Conservation (phyloP, 2,113 vertebrate species). For the Psilopsiagon aurifrons region DNA sequence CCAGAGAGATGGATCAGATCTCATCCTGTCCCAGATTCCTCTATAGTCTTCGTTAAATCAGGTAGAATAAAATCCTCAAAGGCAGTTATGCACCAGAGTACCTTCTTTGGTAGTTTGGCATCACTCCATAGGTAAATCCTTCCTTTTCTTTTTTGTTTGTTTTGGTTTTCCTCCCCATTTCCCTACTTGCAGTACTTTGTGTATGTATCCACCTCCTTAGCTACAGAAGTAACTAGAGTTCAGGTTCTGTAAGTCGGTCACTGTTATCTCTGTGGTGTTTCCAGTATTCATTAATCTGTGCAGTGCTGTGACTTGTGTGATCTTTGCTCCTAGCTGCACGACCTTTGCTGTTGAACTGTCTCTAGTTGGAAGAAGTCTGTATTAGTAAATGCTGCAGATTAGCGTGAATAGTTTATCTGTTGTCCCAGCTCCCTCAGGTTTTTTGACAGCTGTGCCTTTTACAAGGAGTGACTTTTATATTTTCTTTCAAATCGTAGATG, state of each 20-base stretch:
- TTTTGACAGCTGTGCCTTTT: conserved; percentile 21
- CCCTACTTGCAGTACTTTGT: neutral
- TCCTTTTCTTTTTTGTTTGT: neutral
- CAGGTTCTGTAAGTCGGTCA: neutral
- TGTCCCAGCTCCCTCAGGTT: neutral
- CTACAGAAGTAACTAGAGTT: neutral
- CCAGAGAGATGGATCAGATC: neutral
- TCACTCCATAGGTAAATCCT: neutral
- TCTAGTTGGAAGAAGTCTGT: neutral
- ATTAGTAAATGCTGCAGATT: neutral
- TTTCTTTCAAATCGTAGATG: neutral
- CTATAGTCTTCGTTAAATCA: neutral
- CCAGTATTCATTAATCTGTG: neutral
- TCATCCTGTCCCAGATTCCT: neutral
- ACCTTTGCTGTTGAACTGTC: conserved; percentile 1
- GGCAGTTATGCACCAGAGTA: neutral
- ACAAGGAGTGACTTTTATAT: neutral
- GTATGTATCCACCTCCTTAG: neutral
- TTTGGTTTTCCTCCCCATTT: neutral
- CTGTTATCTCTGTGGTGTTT: neutral
- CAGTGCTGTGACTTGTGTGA: neutral
- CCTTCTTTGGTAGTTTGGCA: neutral
- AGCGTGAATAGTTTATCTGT: neutral
- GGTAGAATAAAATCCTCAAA: neutral
- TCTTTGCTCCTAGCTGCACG: neutral